phyloP scores from a whole-genome alignment of 37 sponge, comb jelly and placozoan species.

The Eunapius fragilis region DNA sequence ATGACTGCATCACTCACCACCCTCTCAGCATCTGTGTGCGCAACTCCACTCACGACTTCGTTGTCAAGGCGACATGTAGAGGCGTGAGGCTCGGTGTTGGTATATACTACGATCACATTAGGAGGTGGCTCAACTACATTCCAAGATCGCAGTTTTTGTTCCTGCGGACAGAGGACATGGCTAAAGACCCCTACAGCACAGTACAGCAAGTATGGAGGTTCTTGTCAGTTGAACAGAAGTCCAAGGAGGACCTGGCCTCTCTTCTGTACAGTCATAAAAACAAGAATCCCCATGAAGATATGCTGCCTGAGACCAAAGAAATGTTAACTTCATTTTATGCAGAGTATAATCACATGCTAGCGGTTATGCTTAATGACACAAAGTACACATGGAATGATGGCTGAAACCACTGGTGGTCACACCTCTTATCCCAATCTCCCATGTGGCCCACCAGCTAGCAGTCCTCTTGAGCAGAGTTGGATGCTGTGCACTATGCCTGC shows the following conservation, averaged over 20 bases:
- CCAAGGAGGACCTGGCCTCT: conserved; percentile 6
- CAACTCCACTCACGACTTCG: neutral
- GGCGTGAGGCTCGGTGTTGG: conserved; percentile 37
- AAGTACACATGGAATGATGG: conserved; percentile 26
- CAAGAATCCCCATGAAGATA: neutral
- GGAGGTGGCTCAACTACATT: conserved; percentile 34
- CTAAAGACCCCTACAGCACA: conserved; percentile 7
- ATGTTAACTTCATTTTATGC: conserved; percentile 29
- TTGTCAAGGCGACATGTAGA: neutral
- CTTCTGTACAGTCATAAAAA: conserved; percentile 19
- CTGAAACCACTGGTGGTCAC: neutral
- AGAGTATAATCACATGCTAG: conserved; percentile 20
- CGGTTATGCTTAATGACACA: neutral
- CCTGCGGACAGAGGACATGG: conserved; percentile 48
- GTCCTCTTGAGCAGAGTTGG: too few species aligned
- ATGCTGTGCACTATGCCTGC: too few species aligned
- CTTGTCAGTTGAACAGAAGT: conserved; percentile 10
- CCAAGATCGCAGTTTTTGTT: conserved; percentile 53
- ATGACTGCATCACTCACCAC: neutral
- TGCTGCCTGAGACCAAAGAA: conserved; percentile 6
- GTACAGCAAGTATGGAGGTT: conserved; percentile 48
- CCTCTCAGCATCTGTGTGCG: conserved; percentile 6
- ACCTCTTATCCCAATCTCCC: neutral
- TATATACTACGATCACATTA: conserved; percentile 48
- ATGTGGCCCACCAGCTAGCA: neutral